Evolutionary conservation across 2,888 invertebrate species (phyloP).

Genomic region (Rhimphoctona megacephalus): DNA sequence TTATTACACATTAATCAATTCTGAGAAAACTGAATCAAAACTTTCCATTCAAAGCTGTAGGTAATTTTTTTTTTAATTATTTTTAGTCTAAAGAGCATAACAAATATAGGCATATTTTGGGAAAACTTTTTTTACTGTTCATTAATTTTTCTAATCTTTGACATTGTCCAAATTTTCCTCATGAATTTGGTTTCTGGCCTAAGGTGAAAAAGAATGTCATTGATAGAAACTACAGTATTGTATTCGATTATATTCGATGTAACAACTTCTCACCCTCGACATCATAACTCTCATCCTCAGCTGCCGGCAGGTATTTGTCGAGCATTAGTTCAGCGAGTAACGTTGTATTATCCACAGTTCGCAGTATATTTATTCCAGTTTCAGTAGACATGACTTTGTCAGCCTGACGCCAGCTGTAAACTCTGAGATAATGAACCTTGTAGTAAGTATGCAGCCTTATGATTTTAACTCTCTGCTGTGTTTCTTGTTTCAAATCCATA

Average conservation of each 20-base stretch:
- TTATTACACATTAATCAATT: neutral
- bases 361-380: constrained; percentile 89
- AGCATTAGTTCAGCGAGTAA: constrained; percentile 90
- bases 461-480: constrained; percentile 76
- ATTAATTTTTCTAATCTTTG: neutral
- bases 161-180: neutral
- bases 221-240: neutral
- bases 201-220: neutral
- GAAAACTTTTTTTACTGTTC: neutral
- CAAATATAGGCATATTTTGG: neutral
- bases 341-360: constrained; percentile 89
- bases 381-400: constrained; percentile 90
- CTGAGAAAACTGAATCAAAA: neutral
- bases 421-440: constrained; percentile 88
- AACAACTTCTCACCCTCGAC: constrained; percentile 82
- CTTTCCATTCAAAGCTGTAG: neutral
- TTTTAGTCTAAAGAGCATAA: neutral
- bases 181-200: neutral
- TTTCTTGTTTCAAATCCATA: constrained; percentile 77
- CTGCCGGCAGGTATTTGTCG: constrained; percentile 90
- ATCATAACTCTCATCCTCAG: constrained; percentile 86
- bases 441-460: constrained; percentile 80
- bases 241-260: neutral
- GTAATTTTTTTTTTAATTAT: neutral
- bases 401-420: constrained; percentile 90